Evolutionary conservation across 2,888 invertebrate genomes (phyloP).

Genomic region (Melipona bicolor): DNA sequence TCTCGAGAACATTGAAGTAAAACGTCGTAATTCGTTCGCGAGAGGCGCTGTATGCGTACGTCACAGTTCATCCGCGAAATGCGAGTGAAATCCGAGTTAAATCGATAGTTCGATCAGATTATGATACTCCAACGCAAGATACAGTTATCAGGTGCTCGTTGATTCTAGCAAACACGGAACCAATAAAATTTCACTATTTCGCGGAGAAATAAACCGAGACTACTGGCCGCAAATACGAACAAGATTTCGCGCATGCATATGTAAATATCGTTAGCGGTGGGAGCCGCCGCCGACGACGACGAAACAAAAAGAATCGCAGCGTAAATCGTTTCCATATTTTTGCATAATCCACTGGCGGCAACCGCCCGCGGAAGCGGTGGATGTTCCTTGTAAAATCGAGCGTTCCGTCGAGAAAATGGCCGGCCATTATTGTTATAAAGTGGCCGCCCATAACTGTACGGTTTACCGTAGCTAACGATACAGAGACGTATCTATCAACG

Average conservation of each 20-base stretch:
- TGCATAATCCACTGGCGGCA: constrained; percentile 12
- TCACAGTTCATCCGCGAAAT: no score
- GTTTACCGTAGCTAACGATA: constrained; percentile 67
- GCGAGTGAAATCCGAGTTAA: no score
- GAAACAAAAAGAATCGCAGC: constrained; percentile 9
- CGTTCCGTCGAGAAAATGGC: constrained; percentile 48
- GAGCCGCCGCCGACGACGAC: background rate
- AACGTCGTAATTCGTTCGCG: no score
- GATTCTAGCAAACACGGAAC: constrained; percentile 20
- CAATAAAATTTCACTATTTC: constrained; percentile 35
- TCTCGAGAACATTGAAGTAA: no score
- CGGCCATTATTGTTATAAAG: constrained; percentile 66
- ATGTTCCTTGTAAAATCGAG: constrained; percentile 39
- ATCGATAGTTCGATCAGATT: no score
- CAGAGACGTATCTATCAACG: constrained; percentile 66
- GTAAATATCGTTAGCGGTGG: constrained; percentile 36
- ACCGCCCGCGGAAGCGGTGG: background rate
- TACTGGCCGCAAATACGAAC: background rate
- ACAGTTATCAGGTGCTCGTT: background rate
- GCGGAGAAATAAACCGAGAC: constrained; percentile 4
- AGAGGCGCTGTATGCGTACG: no score
- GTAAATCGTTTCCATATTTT: constrained; percentile 46
- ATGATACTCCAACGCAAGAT: no score
- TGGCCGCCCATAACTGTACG: constrained; percentile 66
- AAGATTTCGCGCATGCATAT: constrained; percentile 27